Base-by-base conservation (phyloP, 2,113 vertebrate species). In the Pleuronectes platessa region DNA sequence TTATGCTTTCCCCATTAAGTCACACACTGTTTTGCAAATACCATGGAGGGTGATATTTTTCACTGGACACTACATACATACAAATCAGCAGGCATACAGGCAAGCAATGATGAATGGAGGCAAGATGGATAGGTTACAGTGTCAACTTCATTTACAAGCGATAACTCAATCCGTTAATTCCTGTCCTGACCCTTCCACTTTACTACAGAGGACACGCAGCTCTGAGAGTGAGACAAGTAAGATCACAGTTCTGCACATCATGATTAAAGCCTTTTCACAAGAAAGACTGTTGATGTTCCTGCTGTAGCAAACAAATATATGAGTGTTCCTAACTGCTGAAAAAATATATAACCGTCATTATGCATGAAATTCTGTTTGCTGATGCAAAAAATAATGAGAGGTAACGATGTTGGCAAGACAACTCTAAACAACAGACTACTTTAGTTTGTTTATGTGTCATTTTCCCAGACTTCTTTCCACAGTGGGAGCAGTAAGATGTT, bases 391-490 rank as follows among this genome's bases (percentile, higher is more conserved):
- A n/a, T 54, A 20, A n/a, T 9, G 20, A 54, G 51, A 54, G 51
- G 51, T 54, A n/a, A 54, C 20, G 1, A 21, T n/a, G 9, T 21
- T 56, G 9, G 31, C 8, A 26, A 20, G 9, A 66, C 40, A 21
- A 24, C 40, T 8, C 5, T 23, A 62, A 61, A 74, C n/a, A 42
- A 65, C 4, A 45, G 2, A 68, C 61, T 61, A 45, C 20, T 60
- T 31, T 76, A 62, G 58, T 77, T 74, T 56, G 23, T 54, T 54
- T 54, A 49, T 17, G 51, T 27, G 31, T 31, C 18, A 11, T 18
- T 47, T 74, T 74, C 65, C 56, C 23, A 82, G 45, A 73, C 42
- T 56, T 47, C 31, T 61, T 71, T 45, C 27, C 64, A 70, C 67
- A 24, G 21, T 68, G 67, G 49, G 15, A 26, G 66, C 61, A 31